Evolutionary conservation across 2,888 invertebrate genomes (phyloP).

Genomic region (Dryobota labecula): DNA sequence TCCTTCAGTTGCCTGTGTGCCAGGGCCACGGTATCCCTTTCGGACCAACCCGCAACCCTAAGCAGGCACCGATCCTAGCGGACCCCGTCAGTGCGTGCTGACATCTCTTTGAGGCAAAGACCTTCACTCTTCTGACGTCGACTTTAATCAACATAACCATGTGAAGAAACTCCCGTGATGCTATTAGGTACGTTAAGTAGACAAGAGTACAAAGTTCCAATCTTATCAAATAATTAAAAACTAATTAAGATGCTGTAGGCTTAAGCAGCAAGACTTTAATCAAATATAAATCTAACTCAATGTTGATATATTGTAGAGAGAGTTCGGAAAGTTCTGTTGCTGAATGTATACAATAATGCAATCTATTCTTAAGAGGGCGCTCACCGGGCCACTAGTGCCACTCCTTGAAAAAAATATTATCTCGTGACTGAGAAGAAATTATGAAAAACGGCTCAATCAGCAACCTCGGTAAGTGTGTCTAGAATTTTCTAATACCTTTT

Average conservation of each 20-base stretch:
- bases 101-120: too few species aligned
- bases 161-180: conserved; percentile 2
- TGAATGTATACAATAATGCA: conserved; percentile 37
- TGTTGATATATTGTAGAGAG: conserved; percentile 69
- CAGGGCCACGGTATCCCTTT: too few species aligned
- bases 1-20: too few species aligned
- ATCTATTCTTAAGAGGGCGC: conserved; percentile 18
- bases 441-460: too few species aligned
- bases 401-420: too few species aligned
- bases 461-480: too few species aligned
- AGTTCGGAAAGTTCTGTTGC: conserved; percentile 26
- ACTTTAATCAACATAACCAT: conserved; percentile 9
- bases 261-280: conserved; percentile 43
- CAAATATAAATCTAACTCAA: conserved; percentile 71
- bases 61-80: too few species aligned
- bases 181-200: conserved; percentile 10
- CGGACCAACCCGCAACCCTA: too few species aligned
- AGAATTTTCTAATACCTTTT: too few species aligned
- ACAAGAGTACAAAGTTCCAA: conserved; percentile 19
- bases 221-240: conserved; percentile 54
- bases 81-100: too few species aligned
- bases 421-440: too few species aligned
- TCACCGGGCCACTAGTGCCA: too few species aligned
- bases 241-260: conserved; percentile 44
- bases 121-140: not conserved